phyloP scores from a whole-genome alignment of 2,888 invertebrate genomes.

The Drosophila incognita region DNA sequence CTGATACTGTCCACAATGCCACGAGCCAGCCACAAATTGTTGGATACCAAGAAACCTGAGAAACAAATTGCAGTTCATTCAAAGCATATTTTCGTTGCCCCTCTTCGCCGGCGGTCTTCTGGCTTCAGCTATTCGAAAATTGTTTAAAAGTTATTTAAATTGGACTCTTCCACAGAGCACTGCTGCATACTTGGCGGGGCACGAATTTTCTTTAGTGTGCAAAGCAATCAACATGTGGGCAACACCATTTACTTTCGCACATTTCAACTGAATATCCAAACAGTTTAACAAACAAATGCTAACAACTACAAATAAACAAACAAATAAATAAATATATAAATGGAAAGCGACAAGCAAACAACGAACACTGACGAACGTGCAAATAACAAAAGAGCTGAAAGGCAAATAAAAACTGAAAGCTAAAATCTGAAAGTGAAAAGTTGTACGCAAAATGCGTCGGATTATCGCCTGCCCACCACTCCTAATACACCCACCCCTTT shows the following conservation, averaged over 20 bases:
- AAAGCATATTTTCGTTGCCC: conserved; percentile 1
- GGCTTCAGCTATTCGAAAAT: not conserved
- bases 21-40: conserved; percentile 30
- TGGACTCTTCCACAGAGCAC: not conserved
- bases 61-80: conserved; percentile 30
- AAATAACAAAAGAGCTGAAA: conserved; percentile 62
- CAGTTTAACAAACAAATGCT: conserved; percentile 72
- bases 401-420: conserved; percentile 55
- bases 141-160: not conserved
- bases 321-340: conserved; percentile 52
- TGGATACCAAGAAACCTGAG: not conserved
- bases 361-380: conserved; percentile 22
- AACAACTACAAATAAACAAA: conserved; percentile 64
- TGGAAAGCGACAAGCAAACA: conserved; percentile 28
- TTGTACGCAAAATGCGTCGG: conserved; percentile 77
- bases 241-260: conserved; percentile 30
- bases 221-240: conserved; percentile 55
- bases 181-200: conserved; percentile 25
- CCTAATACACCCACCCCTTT: not conserved
- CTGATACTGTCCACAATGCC: conserved; percentile 2
- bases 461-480: conserved; percentile 55
- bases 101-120: not conserved
- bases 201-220: conserved; percentile 25
- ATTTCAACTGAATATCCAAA: conserved; percentile 73
- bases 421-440: conserved; percentile 77